Percentiles rank a stretch among this genome's conserved stretches.
Conservation (phyloP, 2,113 vertebrate genomes). For the Poicephalus meyeri region DNA sequence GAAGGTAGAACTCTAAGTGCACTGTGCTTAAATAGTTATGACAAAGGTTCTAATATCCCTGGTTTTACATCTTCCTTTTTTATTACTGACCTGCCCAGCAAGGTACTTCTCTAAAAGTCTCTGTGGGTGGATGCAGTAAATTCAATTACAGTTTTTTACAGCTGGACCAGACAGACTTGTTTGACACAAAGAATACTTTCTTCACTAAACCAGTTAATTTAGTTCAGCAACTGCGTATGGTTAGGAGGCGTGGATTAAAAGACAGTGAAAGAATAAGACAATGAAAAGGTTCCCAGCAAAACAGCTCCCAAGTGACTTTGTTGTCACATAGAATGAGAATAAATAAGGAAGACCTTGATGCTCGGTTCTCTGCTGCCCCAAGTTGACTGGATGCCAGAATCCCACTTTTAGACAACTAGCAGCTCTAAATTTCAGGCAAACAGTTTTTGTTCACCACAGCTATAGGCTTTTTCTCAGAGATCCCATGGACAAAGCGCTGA, state of each 20-base stretch:
- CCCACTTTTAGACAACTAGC: background rate
- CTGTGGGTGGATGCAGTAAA: slow-evolving; percentile 51
- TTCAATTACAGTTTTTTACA: slow-evolving; percentile 69
- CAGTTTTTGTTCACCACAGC: background rate
- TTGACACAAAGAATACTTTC: slow-evolving; percentile 49
- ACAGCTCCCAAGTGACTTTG: background rate
- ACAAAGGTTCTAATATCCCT: slow-evolving; percentile 46
- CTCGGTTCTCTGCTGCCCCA: background rate
- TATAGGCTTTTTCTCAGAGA: background rate
- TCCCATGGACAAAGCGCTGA: background rate
- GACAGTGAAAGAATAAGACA: background rate
- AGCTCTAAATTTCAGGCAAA: background rate
- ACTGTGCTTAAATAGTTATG: slow-evolving; percentile 4
- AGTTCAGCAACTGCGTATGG: slow-evolving; percentile 36
- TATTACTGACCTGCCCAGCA: slow-evolving; percentile 47
- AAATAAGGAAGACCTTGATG: background rate
- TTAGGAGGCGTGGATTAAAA: slow-evolving; percentile 23
- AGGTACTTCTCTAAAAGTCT: slow-evolving; percentile 38
- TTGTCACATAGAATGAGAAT: background rate
- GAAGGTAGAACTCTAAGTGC: background rate
- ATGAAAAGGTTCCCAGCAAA: slow-evolving; percentile 25
- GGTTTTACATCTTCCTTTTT: slow-evolving; percentile 52
- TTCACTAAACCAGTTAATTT: slow-evolving; percentile 62
- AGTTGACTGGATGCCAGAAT: background rate
- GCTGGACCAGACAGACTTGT: slow-evolving; percentile 58